phyloP scores from a whole-genome alignment of 2,113 vertebrate genomes.

The Pygathrix nemaeus region DNA sequence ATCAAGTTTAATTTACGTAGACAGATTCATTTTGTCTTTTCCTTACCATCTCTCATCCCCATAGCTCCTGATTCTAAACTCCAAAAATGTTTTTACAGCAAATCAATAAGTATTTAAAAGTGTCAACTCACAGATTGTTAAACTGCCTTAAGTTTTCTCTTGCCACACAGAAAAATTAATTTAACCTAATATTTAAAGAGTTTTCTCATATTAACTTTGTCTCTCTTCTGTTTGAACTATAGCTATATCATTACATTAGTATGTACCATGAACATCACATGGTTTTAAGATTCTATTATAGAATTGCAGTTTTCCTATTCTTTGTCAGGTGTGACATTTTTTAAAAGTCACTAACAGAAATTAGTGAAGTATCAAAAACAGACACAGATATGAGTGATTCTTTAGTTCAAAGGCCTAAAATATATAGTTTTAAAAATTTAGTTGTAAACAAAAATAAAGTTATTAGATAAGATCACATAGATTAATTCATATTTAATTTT shows the following conservation, averaged over 20 bases:
- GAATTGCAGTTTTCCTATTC: not conserved
- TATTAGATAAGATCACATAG: not conserved
- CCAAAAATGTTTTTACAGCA: not conserved
- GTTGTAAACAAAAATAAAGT: not conserved
- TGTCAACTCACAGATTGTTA: not conserved
- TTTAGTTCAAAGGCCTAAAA: not conserved
- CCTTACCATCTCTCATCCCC: not conserved
- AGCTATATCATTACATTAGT: not conserved
- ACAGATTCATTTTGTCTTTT: not conserved
- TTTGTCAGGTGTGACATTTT: not conserved
- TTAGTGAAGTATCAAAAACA: not conserved
- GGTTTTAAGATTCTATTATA: not conserved
- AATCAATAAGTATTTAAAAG: constrained; percentile 12
- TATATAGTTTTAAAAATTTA: not conserved
- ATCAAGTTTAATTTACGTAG: constrained; percentile 12
- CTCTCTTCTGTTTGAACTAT: not conserved
- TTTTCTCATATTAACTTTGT: not conserved
- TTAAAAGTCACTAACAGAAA: not conserved
- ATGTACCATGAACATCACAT: not conserved
- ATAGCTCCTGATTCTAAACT: not conserved
- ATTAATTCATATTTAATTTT: not conserved
- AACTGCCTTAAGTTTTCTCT: constrained; percentile 23
- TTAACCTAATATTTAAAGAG: not conserved
- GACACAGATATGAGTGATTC: not conserved
- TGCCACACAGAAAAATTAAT: not conserved